Base-by-base conservation (phyloP, 2,113 vertebrate genomes). In the Erythrolamprus reginae region DNA sequence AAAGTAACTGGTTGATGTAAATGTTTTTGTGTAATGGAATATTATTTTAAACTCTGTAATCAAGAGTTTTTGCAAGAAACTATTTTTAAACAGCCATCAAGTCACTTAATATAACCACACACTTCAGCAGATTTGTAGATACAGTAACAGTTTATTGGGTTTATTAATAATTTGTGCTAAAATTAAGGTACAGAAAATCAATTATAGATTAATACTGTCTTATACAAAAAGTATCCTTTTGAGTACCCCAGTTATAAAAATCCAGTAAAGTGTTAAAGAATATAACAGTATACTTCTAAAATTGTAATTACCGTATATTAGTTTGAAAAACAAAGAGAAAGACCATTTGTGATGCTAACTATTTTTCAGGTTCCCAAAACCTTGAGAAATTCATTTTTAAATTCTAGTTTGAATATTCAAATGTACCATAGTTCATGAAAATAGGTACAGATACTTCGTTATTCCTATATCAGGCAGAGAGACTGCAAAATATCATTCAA, bases 151-250 rank as follows among this genome's bases (percentile, higher is more conserved):
- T 93, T 93, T 24, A 65, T 65, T 24, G 88, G 33, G 90, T 95
- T 96, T 96, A 96, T 95, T 96, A 82, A 93, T 2, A n/a, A 13
- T 91, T 86, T 93, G 92, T 89, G 89, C 77, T 94, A 94, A 86
- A 61, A 13, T 86, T 53, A 45, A 95, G 50, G 28, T 94, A 96
- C 90, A 94, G 87, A 61, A 92, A 92, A 48, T 51, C 53, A 88
- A 92, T 88, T 65, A 92, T 58, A 93, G 91, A n/a, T 89, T 92
- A 90, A 90, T 90, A 21, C 28, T 7, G 88, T 93, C n/a, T 58
- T 94, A 83, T 93, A 94, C 47, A 83, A 89, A 47, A 93, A 45
- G 10, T 90, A 95, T 90, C 89, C 1, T 84, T 56, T 94, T 65
- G 93, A 89, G 92, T 42, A 84, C 87, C 89, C 48, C 82, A 92